phyloP scores from a whole-genome alignment of 2,797 vertebrate genomes.

The Nyctalus aviator region DNA sequence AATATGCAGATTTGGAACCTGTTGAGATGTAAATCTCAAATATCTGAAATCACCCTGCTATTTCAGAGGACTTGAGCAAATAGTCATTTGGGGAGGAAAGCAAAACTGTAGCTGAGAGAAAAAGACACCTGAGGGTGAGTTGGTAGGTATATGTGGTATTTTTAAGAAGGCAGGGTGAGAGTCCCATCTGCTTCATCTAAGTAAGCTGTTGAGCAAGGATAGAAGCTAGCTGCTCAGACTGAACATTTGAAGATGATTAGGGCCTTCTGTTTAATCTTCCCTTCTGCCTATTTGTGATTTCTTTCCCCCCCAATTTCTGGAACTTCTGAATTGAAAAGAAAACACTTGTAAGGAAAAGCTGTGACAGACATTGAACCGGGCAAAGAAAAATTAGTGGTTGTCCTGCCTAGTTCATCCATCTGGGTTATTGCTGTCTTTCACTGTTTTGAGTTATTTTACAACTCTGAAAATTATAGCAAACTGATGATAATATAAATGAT shows the following conservation, averaged over 20 bases:
- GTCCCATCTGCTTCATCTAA: slow-evolving; percentile 46
- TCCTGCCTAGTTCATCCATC: background rate
- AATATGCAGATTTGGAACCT: background rate
- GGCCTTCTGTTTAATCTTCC: background rate
- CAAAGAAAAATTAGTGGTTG: background rate
- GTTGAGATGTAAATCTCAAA: background rate
- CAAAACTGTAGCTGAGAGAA: slow-evolving; percentile 21
- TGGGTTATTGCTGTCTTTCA: background rate
- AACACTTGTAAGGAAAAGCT: background rate
- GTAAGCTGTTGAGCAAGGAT: background rate
- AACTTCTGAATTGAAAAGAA: slow-evolving; percentile 19
- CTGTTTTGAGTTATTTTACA: slow-evolving; percentile 22
- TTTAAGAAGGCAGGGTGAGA: slow-evolving; percentile 61
- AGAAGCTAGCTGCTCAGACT: background rate
- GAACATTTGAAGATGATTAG: background rate
- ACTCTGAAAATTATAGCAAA: background rate
- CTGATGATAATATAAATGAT: background rate
- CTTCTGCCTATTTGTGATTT: background rate
- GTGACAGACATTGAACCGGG: background rate
- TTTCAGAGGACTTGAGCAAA: background rate
- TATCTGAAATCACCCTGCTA: slow-evolving; percentile 11
- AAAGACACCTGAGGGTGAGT: slow-evolving; percentile 10
- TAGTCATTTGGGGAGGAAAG: slow-evolving; percentile 1
- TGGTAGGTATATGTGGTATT: background rate
- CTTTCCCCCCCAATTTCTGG: background rate